Base-by-base conservation (phyloP, 2,113 vertebrate species). In the Salvelinus fontinalis region DNA sequence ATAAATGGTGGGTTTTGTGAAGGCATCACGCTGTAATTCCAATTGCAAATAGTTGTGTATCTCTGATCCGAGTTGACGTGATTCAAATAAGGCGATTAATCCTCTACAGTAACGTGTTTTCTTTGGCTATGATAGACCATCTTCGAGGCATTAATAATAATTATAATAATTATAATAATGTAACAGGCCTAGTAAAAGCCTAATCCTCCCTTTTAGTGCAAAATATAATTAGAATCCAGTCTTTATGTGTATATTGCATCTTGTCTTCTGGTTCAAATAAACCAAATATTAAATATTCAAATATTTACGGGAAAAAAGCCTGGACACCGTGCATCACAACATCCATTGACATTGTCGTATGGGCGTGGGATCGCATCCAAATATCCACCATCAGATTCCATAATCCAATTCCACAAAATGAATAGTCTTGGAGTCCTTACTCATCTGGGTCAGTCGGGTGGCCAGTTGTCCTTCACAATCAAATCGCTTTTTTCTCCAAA, bases 301-400 rank as follows among this genome's bases (percentile, higher is more conserved):
- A 67, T 31, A 44, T 84, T 84, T 74, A 80, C 79, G 75, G 80
- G 87, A 87, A 83, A 83, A 84, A 71, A 87, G 88, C 85, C 90
- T 87, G 86, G 67, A 85, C 70, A 77, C 73, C 81, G 86, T 88
- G 34, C 71, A 75, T 82, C 82, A 81, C 83, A 83, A 88, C 87
- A 89, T 90, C 86, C 85, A 81, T 75, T 77, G 79, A 85, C 75
- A 88, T 82, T 90, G 86, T 89, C 85, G 84, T 88, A 91, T 90
- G 90, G 92, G 90, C 89, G 93, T 91, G 84, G 81, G 85, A 81
- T 81, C 81, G 77, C 86, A 85, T 90, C 87, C 85, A 75, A 86
- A 73, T 68, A 70, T 79, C 59, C 24, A 83, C 79, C 82, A 79
- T 80, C 69, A 73, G 73, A 75, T 75, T 76, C 80, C 65, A 60